Conservation (phyloP, 2,888 invertebrate genomes). For the Ceraclea dissimilis region DNA sequence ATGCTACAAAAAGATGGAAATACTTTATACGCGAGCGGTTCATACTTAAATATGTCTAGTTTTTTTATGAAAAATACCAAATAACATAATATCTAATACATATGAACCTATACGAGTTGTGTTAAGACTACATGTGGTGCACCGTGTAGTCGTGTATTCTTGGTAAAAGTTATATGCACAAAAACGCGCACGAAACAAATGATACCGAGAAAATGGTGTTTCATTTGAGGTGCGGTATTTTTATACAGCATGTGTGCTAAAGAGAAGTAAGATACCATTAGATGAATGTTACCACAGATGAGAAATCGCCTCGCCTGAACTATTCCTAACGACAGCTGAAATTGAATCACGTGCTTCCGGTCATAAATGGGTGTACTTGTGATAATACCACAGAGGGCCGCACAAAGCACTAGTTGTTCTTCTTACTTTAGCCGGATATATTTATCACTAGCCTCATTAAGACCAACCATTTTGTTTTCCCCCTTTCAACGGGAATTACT, state of each 20-base stretch:
- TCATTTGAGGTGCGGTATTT: too few species aligned
- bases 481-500: constrained; percentile 8
- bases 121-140: too few species aligned
- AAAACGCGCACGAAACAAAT: too few species aligned
- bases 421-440: constrained; percentile 8
- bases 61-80: too few species aligned
- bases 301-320: constrained; percentile 9
- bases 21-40: too few species aligned
- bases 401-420: constrained; percentile 5
- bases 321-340: constrained; percentile 17
- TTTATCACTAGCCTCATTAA: constrained; percentile 17
- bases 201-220: too few species aligned
- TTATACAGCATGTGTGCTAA: background rate
- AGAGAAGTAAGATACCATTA: background rate
- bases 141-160: too few species aligned
- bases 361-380: constrained; percentile 17
- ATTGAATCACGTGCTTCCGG: constrained; percentile 24
- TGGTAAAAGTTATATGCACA: too few species aligned
- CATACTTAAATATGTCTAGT: too few species aligned
- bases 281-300: background rate
- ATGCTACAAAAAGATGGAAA: too few species aligned
- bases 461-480: constrained; percentile 10
- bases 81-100: too few species aligned
- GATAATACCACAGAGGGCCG: constrained; percentile 13
- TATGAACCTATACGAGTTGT: too few species aligned